Evolutionary conservation across 2,888 invertebrate species (phyloP).

Genomic region (Euzophera pinguis): DNA sequence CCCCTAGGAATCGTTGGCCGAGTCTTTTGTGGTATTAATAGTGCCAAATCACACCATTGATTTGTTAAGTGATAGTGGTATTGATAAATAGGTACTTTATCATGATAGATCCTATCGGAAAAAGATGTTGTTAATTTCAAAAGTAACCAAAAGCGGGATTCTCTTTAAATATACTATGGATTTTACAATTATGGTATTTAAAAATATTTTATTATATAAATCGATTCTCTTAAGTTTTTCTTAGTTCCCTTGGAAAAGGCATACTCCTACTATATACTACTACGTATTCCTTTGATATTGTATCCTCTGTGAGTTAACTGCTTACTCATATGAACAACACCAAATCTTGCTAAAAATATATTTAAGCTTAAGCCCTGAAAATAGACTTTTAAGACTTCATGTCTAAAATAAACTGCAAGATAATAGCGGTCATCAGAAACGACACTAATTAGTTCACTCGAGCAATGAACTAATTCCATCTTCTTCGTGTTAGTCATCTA

Average conservation of each 20-base stretch:
- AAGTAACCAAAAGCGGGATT: slow-evolving; percentile 3
- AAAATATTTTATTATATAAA: too few species aligned
- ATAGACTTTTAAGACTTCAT: neutral
- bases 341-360: too few species aligned
- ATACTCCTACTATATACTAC: too few species aligned
- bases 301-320: too few species aligned
- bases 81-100: neutral
- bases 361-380: too few species aligned
- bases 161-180: too few species aligned
- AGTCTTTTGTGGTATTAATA: slow-evolving; percentile 49
- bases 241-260: too few species aligned
- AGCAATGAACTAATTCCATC: neutral
- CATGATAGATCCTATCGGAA: neutral
- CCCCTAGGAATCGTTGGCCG: slow-evolving; percentile 39
- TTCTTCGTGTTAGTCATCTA: neutral
- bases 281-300: too few species aligned
- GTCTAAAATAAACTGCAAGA: neutral
- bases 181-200: too few species aligned
- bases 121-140: slow-evolving; percentile 18
- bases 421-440: neutral
- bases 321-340: too few species aligned
- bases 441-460: slow-evolving; percentile 8
- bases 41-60: slow-evolving; percentile 53
- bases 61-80: slow-evolving; percentile 19
- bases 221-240: too few species aligned